phyloP scores from a whole-genome alignment of 2,113 vertebrate species.

The Melanotaenia duboulayi region DNA sequence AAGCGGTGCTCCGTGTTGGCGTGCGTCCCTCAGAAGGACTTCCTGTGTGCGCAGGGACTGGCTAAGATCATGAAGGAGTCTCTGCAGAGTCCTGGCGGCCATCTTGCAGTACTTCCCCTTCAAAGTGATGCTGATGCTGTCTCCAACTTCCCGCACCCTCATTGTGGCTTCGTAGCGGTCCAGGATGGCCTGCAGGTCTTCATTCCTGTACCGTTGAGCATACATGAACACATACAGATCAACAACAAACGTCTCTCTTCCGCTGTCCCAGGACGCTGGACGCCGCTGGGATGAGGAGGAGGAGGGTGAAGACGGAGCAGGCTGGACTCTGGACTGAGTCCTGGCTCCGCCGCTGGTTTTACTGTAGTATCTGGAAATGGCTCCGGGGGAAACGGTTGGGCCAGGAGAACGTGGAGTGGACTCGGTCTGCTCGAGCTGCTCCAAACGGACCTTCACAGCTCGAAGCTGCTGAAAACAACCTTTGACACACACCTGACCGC shows the following conservation, averaged over 20 bases:
- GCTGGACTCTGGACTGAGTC: accelerated
- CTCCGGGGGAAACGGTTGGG: neutral
- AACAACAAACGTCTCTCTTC: conserved; percentile 8
- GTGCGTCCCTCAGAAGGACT: conserved; percentile 40
- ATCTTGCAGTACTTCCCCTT: neutral
- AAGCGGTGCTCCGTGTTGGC: neutral
- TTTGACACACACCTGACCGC: conserved; percentile 31
- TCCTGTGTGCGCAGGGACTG: conserved; percentile 58
- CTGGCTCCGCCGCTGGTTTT: neutral
- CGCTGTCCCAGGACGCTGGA: neutral
- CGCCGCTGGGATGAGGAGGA: accelerated
- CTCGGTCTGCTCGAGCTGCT: conserved; percentile 9
- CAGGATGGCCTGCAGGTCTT: neutral
- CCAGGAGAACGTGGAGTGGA: neutral
- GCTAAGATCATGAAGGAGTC: conserved; percentile 21
- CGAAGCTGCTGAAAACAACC: conserved; percentile 72
- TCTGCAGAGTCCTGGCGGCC: conserved; percentile 28
- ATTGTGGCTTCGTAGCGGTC: neutral
- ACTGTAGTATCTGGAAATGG: no score
- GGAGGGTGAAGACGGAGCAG: neutral
- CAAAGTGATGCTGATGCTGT: conserved; percentile 32
- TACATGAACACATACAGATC: conserved; percentile 61
- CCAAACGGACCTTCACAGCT: conserved; percentile 37
- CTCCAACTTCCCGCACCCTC: accelerated
- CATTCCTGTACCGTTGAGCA: neutral